phyloP scores from a whole-genome alignment of 1,140 invertebrate species.

The Brachionus manjavacas region DNA sequence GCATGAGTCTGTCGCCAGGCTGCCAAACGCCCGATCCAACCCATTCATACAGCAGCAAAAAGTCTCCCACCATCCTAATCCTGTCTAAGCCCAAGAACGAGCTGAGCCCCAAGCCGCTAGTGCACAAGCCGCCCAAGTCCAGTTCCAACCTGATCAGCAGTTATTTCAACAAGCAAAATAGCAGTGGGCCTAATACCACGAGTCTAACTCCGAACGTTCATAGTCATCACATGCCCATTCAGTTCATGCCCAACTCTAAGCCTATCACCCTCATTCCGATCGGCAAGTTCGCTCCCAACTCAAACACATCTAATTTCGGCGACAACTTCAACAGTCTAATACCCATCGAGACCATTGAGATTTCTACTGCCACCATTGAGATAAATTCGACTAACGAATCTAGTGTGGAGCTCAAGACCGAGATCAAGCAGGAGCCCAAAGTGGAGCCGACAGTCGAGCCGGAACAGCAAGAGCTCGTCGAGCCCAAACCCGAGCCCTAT shows the following conservation, averaged over 20 bases:
- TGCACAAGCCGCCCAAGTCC: neutral
- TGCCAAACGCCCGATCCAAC: neutral
- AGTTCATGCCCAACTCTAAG: constrained; percentile 2
- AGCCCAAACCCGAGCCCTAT: neutral
- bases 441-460: neutral
- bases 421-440: neutral
- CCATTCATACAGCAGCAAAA: neutral
- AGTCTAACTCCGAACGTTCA: neutral
- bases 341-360: constrained; percentile 17
- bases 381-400: constrained; percentile 11
- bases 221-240: neutral
- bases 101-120: neutral
- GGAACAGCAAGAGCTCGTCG: neutral
- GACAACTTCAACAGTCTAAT: constrained; percentile 1
- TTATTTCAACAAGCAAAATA: neutral
- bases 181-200: neutral
- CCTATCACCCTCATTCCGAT: constrained; percentile 8
- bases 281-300: neutral
- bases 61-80: neutral
- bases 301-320: neutral
- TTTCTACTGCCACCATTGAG: constrained; percentile 21
- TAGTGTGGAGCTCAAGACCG: neutral
- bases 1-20: neutral
- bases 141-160: constrained; percentile 25
- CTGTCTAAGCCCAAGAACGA: neutral